Conservation (phyloP, 1,140 invertebrate species). For the Globodera rostochiensis region DNA sequence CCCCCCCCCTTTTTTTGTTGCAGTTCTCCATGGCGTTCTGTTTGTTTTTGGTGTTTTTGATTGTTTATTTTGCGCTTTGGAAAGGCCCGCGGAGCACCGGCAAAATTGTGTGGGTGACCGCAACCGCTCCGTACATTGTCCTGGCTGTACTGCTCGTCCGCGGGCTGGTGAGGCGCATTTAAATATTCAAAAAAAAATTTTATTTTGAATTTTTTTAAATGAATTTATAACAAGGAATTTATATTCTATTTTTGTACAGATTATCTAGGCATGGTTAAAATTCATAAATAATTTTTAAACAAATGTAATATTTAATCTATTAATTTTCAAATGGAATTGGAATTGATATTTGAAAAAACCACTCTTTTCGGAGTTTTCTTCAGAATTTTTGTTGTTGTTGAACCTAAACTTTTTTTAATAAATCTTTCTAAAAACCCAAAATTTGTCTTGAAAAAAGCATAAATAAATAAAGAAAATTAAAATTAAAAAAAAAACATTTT, state of each 20-base stretch:
- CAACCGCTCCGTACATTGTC: slow-evolving; percentile 87
- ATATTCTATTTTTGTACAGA: no score
- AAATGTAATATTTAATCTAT: no score
- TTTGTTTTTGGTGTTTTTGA: slow-evolving; percentile 84
- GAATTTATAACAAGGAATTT: no score
- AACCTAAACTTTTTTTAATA: no score
- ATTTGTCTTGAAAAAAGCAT: no score
- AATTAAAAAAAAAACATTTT: background rate
- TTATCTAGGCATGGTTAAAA: no score
- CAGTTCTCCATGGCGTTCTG: slow-evolving; percentile 81
- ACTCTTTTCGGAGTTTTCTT: no score
- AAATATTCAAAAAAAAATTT: slow-evolving; percentile 66
- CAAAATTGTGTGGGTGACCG: slow-evolving; percentile 95
- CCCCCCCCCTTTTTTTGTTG: no score
- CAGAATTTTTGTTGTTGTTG: no score
- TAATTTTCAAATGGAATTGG: no score
- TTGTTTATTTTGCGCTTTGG: slow-evolving; percentile 97
- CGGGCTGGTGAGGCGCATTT: slow-evolving; percentile 68
- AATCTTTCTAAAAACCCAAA: no score
- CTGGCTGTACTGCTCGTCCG: slow-evolving; percentile 84
- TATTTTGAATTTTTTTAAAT: background rate
- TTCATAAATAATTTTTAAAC: background rate
- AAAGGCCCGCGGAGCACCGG: slow-evolving; percentile 93
- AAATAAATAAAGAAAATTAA: background rate
- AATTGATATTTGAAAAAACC: no score